These are phyloP conservation scores for Contarinia nasturtii DNA, from an alignment of 1,140 invertebrate genomes.

Conservation along the genomic window DNA sequence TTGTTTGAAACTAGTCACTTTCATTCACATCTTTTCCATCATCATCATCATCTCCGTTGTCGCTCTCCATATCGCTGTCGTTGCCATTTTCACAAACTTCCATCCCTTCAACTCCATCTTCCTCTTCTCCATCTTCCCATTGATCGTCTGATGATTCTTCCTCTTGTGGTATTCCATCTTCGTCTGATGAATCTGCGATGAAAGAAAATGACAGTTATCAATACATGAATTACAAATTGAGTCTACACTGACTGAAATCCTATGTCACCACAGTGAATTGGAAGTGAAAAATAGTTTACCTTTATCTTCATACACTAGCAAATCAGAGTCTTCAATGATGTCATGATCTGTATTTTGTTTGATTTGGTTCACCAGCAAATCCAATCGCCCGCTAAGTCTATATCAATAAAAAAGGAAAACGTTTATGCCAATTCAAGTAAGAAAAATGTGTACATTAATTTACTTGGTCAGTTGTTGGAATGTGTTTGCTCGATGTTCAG, in stretches of 20 bases:
- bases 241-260: no score
- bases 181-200: constrained; percentile 10
- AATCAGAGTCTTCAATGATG: constrained; percentile 24
- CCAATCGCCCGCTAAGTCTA: constrained; percentile 33
- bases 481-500: constrained; percentile 32
- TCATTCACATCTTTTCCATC: constrained; percentile 2
- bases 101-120: constrained; percentile 4
- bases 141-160: constrained; percentile 7
- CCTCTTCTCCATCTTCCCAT: constrained; percentile 16
- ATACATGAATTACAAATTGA: background rate
- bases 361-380: constrained; percentile 34
- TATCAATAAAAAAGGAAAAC: background rate
- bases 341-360: constrained; percentile 22
- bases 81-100: constrained; percentile 2
- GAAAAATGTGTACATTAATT: background rate
- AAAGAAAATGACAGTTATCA: no score
- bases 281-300: constrained; percentile 22
- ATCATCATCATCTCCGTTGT: constrained; percentile 2
- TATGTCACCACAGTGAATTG: no score
- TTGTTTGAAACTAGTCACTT: background rate
- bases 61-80: constrained; percentile 1
- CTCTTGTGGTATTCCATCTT: constrained; percentile 8
- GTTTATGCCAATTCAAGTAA: background rate
- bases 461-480: constrained; percentile 25
- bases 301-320: constrained; percentile 35